Evolutionary conservation across 2,888 invertebrate genomes (phyloP).

Genomic region (Sphecodes monilicornis): DNA sequence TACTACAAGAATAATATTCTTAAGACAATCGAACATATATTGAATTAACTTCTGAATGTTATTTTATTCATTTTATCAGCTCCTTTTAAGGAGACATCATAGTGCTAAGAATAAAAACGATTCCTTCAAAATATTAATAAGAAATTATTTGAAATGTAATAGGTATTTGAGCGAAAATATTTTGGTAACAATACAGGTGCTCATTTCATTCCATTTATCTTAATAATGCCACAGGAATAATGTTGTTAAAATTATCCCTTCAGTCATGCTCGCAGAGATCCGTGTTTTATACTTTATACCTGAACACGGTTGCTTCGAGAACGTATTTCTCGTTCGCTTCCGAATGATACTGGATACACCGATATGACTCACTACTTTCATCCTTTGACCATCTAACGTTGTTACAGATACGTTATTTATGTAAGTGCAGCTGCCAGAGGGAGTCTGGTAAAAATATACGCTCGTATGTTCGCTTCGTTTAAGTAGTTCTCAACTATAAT

Average conservation of each 20-base stretch:
- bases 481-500: neutral
- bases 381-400: conserved; percentile 34
- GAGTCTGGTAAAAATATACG: conserved; percentile 28
- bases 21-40: too few species aligned
- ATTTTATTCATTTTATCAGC: too few species aligned
- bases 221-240: neutral
- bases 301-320: conserved; percentile 23
- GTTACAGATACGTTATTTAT: conserved; percentile 44
- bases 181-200: neutral
- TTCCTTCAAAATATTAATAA: too few species aligned
- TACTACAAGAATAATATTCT: too few species aligned
- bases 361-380: conserved; percentile 47
- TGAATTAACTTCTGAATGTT: too few species aligned
- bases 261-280: neutral
- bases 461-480: neutral
- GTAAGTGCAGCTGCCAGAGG: conserved; percentile 31
- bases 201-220: neutral
- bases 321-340: conserved; percentile 47
- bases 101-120: too few species aligned
- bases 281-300: neutral
- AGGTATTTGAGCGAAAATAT: too few species aligned
- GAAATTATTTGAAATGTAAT: too few species aligned
- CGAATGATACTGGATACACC: conserved; percentile 38
- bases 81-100: too few species aligned
- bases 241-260: neutral